A percentile compares a stretch with the other conserved stretches of the same genome.
These are phyloP conservation scores for Prochilodus magdalenae DNA, from an alignment of 2,113 vertebrate genomes.

Conservation along the genomic window DNA sequence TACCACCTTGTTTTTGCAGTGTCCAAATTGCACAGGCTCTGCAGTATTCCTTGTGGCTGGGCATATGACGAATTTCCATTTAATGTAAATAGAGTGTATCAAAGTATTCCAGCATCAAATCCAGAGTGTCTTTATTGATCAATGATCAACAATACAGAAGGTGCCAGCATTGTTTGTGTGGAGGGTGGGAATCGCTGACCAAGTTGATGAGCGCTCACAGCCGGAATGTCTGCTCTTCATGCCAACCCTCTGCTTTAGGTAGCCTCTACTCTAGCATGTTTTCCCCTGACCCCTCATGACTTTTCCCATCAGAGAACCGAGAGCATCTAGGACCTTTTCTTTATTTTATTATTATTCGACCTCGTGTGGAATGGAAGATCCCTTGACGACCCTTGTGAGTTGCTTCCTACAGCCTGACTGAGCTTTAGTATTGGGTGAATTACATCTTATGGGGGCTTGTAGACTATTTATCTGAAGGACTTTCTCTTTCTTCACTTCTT, in stretches of 20 bases:
- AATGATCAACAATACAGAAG: neutral
- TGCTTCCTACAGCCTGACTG: neutral
- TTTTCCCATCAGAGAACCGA: slow-evolving; percentile 29
- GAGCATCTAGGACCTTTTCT: no score
- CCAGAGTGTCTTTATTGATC: neutral
- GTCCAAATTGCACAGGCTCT: no score
- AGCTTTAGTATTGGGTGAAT: slow-evolving; percentile 61
- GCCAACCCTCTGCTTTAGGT: slow-evolving; percentile 21
- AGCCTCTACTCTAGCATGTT: slow-evolving; percentile 46
- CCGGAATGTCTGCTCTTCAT: slow-evolving; percentile 51
- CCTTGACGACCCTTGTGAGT: slow-evolving; percentile 6
- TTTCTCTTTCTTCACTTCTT: slow-evolving; percentile 24
- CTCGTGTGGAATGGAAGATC: slow-evolving; percentile 16
- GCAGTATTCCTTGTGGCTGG: no score
- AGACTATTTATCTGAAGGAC: slow-evolving; percentile 38
- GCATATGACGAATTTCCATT: no score
- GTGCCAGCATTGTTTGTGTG: neutral
- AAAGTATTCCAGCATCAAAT: neutral
- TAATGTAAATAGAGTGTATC: no score
- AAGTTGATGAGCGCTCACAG: neutral
- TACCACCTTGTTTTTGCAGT: no score
- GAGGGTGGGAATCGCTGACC: neutral
- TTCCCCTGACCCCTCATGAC: neutral
- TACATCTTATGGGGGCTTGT: slow-evolving; percentile 45
- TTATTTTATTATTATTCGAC: no score